Conservation (phyloP, 1,140 invertebrate genomes). For the Tetranychus cinnabarinus region DNA sequence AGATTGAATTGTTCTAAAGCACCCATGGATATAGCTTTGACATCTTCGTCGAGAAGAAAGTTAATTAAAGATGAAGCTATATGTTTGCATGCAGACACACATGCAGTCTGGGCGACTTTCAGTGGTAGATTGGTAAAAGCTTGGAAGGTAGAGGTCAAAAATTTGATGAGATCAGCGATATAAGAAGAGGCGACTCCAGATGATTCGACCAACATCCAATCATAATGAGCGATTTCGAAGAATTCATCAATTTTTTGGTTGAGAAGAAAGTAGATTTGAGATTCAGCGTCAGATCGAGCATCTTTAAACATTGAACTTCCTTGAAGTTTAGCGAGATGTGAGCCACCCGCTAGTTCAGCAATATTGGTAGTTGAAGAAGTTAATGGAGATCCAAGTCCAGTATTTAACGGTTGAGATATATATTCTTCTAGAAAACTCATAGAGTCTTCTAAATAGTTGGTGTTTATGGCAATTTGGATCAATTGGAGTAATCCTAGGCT, state of each 20-base stretch:
- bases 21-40: constrained; percentile 72
- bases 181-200: constrained; percentile 77
- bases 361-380: not conserved
- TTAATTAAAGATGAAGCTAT: constrained; percentile 60
- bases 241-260: constrained; percentile 85
- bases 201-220: constrained; percentile 75
- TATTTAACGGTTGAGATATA: constrained; percentile 26
- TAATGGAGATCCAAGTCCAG: not conserved
- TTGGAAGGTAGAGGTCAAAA: constrained; percentile 68
- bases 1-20: constrained; percentile 88
- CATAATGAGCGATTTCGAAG: constrained; percentile 74
- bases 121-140: constrained; percentile 79
- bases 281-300: constrained; percentile 80
- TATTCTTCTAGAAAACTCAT: constrained; percentile 87
- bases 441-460: constrained; percentile 82
- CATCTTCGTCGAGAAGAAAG: constrained; percentile 49
- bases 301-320: constrained; percentile 71
- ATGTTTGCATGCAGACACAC: constrained; percentile 71
- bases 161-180: constrained; percentile 83
- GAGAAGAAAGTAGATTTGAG: constrained; percentile 81
- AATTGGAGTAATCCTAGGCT: constrained; percentile 57
- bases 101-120: constrained; percentile 66
- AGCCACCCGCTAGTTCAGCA: not conserved
- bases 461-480: constrained; percentile 92
- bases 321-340: constrained; percentile 31